Conservation (phyloP, 2,797 vertebrate genomes). For the Spea hammondii region DNA sequence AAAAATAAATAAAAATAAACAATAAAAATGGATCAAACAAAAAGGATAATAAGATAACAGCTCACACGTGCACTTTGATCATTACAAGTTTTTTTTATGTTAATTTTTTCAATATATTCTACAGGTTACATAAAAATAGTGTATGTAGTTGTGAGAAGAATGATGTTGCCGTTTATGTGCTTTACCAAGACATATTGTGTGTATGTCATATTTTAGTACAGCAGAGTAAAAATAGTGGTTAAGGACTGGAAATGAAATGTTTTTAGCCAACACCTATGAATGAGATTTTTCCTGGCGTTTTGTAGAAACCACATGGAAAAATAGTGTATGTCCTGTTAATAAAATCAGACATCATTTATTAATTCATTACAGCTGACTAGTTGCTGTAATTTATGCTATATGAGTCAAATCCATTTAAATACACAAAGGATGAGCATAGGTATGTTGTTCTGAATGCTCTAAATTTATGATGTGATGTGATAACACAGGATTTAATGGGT, state of each 20-base stretch:
- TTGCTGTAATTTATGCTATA: constrained; percentile 15
- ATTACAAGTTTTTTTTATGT: background rate
- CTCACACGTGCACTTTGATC: background rate
- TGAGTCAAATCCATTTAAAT: constrained; percentile 7
- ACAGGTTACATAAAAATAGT: constrained; percentile 14
- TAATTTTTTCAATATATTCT: background rate
- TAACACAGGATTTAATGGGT: constrained; percentile 11
- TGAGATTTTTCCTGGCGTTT: constrained; percentile 38
- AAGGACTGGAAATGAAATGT: background rate
- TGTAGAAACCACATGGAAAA: constrained; percentile 38
- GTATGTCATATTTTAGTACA: constrained; percentile 30
- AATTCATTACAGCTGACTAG: constrained; percentile 2
- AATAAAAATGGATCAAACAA: too few relatives aligned
- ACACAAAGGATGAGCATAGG: background rate
- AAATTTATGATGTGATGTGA: background rate
- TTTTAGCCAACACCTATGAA: constrained; percentile 28
- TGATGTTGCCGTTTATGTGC: constrained; percentile 6
- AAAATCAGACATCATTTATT: constrained; percentile 16
- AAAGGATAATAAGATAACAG: too few relatives aligned
- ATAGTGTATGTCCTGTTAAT: constrained; percentile 15
- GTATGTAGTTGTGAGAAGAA: background rate
- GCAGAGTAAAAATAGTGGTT: constrained; percentile 2
- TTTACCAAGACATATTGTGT: constrained; percentile 15
- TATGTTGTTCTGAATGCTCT: constrained; percentile 17
- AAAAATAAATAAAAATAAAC: too few relatives aligned